Conservation (phyloP, 2,888 invertebrate species). For the Drosophila borborema region DNA sequence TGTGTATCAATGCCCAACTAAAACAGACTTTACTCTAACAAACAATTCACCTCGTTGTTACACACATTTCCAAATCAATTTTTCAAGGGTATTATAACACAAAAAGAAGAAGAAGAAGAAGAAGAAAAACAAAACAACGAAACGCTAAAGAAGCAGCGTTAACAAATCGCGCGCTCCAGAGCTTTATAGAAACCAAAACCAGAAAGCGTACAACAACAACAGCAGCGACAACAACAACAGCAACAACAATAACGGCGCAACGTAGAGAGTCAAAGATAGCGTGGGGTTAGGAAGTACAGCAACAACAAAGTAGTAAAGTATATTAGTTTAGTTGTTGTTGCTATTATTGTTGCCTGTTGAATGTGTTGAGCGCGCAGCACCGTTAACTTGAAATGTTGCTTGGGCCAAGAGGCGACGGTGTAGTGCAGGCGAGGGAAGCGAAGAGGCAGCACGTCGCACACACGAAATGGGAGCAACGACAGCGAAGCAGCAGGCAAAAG, state of each 20-base stretch:
- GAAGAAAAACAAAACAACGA: slow-evolving; percentile 25
- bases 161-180: slow-evolving; percentile 56
- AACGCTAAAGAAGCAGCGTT: slow-evolving; percentile 35
- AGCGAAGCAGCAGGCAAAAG: slow-evolving; percentile 36
- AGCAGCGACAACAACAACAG: no score
- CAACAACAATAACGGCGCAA: slow-evolving; percentile 12
- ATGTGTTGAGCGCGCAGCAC: slow-evolving; percentile 57
- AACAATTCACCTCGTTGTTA: background rate
- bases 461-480: slow-evolving; percentile 49
- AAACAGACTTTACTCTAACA: background rate
- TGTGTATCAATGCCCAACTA: background rate
- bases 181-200: slow-evolving; percentile 68
- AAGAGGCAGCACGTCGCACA: no score
- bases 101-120: slow-evolving; percentile 19
- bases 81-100: slow-evolving; percentile 27
- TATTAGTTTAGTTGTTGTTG: slow-evolving; percentile 70
- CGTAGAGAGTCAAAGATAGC: slow-evolving; percentile 19
- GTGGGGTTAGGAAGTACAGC: background rate
- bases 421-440: background rate
- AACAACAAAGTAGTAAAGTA: slow-evolving; percentile 27
- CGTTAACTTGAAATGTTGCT: slow-evolving; percentile 64
- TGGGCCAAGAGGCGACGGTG: slow-evolving; percentile 15
- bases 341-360: slow-evolving; percentile 56
- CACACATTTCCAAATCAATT: background rate
- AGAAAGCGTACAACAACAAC: slow-evolving; percentile 68